Percentiles rank a stretch among this genome's conserved stretches.
Conservation (phyloP, 2,113 vertebrate species). For the Felis catus region DNA sequence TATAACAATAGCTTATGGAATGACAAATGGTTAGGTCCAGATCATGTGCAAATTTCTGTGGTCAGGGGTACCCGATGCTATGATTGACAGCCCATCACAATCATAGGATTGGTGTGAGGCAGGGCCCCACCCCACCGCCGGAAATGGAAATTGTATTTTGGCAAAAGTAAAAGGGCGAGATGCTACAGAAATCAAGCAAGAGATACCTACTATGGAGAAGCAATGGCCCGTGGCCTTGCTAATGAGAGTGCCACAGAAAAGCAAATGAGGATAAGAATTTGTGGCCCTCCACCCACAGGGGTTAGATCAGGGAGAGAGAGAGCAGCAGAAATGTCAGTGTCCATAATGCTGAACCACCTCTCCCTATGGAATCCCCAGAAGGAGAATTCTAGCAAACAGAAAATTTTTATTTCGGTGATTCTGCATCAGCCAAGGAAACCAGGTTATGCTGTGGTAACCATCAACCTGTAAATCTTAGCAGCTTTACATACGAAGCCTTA, state of each 20-base stretch:
- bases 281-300: too few relatives aligned
- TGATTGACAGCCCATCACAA: neutral
- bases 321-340: neutral
- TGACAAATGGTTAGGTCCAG: neutral
- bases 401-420: neutral
- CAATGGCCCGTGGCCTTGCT: neutral
- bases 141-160: neutral
- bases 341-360: neutral
- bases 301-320: neutral
- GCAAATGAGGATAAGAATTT: neutral
- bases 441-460: neutral
- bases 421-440: neutral
- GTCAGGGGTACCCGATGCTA: neutral
- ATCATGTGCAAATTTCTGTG: neutral
- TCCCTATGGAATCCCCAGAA: neutral
- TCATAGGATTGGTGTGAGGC: neutral
- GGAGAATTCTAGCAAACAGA: neutral
- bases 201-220: neutral
- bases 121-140: neutral
- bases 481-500: neutral
- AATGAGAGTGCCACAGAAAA: neutral
- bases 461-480: neutral
- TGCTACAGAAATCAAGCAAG: neutral
- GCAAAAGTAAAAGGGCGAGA: neutral
- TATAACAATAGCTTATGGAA: neutral